Evolutionary conservation across 1,140 invertebrate genomes (phyloP).

Genomic region (Pomacea maculata): DNA sequence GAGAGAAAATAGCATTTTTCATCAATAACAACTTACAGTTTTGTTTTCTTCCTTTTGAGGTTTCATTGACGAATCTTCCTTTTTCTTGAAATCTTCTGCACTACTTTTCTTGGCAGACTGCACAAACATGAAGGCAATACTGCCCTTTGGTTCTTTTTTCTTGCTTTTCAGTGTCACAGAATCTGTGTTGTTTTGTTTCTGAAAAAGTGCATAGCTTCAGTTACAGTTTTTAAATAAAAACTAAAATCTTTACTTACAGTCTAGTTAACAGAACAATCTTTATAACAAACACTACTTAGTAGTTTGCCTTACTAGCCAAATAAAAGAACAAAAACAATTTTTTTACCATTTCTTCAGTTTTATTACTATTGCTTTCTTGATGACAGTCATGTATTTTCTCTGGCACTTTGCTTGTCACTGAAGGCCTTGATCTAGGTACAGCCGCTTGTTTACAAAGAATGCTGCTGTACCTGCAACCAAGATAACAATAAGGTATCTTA

Average conservation of each 20-base stretch:
- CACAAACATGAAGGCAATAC: conserved; percentile 52
- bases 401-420: not conserved
- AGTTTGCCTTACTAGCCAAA: no score
- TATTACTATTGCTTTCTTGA: no score
- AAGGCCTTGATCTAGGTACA: not conserved
- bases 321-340: no score
- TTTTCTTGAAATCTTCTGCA: not conserved
- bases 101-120: conserved; percentile 26
- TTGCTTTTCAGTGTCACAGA: conserved; percentile 8
- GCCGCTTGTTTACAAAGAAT: conserved; percentile 42
- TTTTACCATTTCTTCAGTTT: no score
- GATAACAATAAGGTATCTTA: conserved; percentile 1
- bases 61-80: not conserved
- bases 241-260: no score
- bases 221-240: no score
- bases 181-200: no score
- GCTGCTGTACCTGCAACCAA: conserved; percentile 39
- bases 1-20: not conserved
- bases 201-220: no score
- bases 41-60: conserved; percentile 22
- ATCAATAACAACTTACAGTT: not conserved
- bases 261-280: no score
- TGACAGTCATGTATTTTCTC: not conserved
- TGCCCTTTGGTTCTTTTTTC: conserved; percentile 41
- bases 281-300: no score